These are phyloP conservation scores for Papilio polyxenes DNA, from an alignment of 1,140 invertebrate genomes.

Conservation along the genomic window DNA sequence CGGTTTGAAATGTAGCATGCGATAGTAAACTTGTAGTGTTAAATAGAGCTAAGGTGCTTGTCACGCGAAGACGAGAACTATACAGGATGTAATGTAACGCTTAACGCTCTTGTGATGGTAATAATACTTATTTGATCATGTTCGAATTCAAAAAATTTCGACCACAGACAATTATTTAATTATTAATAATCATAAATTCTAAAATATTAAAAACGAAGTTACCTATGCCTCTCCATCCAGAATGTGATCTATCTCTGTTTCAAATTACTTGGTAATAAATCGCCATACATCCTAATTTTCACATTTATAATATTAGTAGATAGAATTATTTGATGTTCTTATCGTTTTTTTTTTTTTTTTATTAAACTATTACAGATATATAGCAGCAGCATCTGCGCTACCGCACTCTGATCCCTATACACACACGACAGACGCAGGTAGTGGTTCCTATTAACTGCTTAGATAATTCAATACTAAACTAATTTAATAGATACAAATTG, in stretches of 20 bases:
- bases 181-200: background rate
- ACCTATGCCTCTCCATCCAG: background rate
- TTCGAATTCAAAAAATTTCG: background rate
- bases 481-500: background rate
- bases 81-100: background rate
- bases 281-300: too few relatives aligned
- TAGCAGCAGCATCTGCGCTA: background rate
- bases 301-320: too few relatives aligned
- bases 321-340: background rate
- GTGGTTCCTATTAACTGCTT: background rate
- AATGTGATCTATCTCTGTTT: background rate
- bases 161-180: background rate
- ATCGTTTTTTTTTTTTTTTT: background rate
- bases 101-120: background rate
- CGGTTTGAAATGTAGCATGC: conserved; percentile 1
- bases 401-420: background rate
- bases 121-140: background rate
- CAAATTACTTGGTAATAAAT: background rate
- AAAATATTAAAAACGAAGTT: background rate
- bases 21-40: background rate
- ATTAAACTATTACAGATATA: background rate
- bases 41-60: background rate
- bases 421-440: background rate
- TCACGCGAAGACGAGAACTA: background rate
- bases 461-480: background rate